phyloP scores from a whole-genome alignment of 2,113 vertebrate species.

The Centrocercus urophasianus region DNA sequence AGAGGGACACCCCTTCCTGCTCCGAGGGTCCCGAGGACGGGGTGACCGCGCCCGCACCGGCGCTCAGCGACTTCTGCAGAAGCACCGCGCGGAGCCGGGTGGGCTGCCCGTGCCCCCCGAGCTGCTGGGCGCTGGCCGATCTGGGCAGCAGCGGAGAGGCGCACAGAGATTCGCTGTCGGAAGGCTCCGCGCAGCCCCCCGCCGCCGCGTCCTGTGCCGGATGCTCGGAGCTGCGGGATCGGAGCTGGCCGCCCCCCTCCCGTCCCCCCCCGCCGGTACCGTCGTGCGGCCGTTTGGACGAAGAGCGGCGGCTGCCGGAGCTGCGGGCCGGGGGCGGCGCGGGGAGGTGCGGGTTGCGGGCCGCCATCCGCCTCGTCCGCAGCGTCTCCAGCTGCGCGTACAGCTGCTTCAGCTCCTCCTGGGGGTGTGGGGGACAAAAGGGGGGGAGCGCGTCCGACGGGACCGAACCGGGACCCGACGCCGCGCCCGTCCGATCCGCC shows the following conservation, averaged over 20 bases:
- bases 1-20: not conserved
- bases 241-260: constrained; percentile 66
- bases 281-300: constrained; percentile 54
- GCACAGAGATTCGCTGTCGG: constrained; percentile 80
- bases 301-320: constrained; percentile 55
- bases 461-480: not conserved
- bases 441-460: not conserved
- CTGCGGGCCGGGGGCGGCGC: constrained; percentile 51
- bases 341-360: constrained; percentile 91
- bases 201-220: not conserved
- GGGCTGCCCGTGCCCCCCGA: constrained; percentile 79
- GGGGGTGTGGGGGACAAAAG: not conserved
- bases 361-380: constrained; percentile 89
- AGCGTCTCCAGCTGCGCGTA: constrained; percentile 91
- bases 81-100: constrained; percentile 73
- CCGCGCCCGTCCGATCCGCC: too few species aligned
- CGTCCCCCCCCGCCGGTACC: constrained; percentile 43
- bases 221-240: constrained; percentile 80
- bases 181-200: constrained; percentile 41
- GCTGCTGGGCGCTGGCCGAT: constrained; percentile 91
- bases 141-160: constrained; percentile 83
- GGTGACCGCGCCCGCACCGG: not conserved
- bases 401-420: constrained; percentile 97
- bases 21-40: constrained; percentile 32
- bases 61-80: constrained; percentile 86